phyloP scores from a whole-genome alignment of 2,113 vertebrate species.

The Epinephelus fuscoguttatus region DNA sequence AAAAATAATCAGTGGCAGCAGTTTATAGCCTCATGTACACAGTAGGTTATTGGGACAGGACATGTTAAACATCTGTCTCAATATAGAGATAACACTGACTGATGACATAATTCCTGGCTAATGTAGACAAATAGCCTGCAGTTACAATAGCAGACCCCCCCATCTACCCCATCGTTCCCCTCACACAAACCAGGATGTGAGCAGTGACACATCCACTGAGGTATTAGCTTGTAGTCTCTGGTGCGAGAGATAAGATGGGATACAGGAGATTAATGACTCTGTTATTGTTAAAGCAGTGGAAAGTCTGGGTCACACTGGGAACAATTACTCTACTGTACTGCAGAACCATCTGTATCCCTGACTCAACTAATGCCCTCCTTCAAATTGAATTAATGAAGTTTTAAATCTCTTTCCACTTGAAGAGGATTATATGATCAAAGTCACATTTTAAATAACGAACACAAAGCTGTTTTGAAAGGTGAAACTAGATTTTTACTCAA shows the following conservation, averaged over 20 bases:
- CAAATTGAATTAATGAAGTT: slow-evolving; percentile 30
- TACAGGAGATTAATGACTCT: slow-evolving; percentile 67
- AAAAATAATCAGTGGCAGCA: background rate
- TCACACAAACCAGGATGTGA: slow-evolving; percentile 57
- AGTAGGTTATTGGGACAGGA: slow-evolving; percentile 19
- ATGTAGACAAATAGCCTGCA: slow-evolving; percentile 52
- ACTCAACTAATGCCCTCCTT: slow-evolving; percentile 31
- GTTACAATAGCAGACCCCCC: slow-evolving; percentile 25
- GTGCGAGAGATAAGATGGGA: slow-evolving; percentile 67
- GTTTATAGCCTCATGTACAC: background rate
- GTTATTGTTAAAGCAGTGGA: slow-evolving; percentile 74
- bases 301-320: slow-evolving; percentile 60
- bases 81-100: slow-evolving; percentile 34
- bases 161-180: background rate
- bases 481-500: slow-evolving; percentile 10
- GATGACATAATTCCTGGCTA: slow-evolving; percentile 44
- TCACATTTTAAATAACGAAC: slow-evolving; percentile 17
- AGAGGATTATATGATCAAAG: slow-evolving; percentile 36
- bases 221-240: slow-evolving; percentile 50
- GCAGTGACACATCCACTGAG: slow-evolving; percentile 47
- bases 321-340: slow-evolving; percentile 37
- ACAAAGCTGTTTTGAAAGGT: slow-evolving; percentile 14
- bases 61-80: slow-evolving; percentile 43
- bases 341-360: slow-evolving; percentile 28
- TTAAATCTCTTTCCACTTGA: slow-evolving; percentile 49